Conservation (phyloP, 2,888 invertebrate species). For the Nomada fabriciana region DNA sequence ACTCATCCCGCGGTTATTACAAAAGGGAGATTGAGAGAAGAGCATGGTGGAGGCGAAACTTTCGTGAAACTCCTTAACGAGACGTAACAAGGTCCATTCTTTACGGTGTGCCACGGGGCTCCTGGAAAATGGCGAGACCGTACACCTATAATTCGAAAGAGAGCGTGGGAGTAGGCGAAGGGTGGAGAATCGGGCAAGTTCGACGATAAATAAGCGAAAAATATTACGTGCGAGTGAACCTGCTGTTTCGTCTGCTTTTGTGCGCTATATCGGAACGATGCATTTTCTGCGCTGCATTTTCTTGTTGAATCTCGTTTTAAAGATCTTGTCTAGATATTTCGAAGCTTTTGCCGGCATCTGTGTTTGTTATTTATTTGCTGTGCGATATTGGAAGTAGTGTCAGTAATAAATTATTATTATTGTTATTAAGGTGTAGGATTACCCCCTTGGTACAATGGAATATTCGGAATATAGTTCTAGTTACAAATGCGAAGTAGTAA, state of each 20-base stretch:
- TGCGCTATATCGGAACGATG: slow-evolving; percentile 21
- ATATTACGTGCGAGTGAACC: slow-evolving; percentile 45
- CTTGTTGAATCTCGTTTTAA: not conserved
- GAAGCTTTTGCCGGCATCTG: no score
- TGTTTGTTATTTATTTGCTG: not conserved
- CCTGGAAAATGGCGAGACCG: slow-evolving; percentile 58
- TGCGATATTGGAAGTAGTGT: no score
- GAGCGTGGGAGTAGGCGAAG: not conserved
- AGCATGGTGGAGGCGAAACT: slow-evolving; percentile 63
- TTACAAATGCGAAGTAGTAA: no score
- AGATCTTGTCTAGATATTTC: not conserved
- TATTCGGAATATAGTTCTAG: no score
- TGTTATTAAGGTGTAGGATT: no score
- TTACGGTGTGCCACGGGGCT: slow-evolving; percentile 63
- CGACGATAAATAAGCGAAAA: slow-evolving; percentile 64
- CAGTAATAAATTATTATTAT: no score
- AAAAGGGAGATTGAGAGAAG: slow-evolving; percentile 68
- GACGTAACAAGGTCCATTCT: slow-evolving; percentile 76
- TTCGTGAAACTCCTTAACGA: slow-evolving; percentile 76
- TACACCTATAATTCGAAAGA: slow-evolving; percentile 59
- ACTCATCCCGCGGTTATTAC: slow-evolving; percentile 77
- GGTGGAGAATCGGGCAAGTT: slow-evolving; percentile 53
- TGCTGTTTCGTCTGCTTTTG: slow-evolving; percentile 31
- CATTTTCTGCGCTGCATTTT: not conserved
- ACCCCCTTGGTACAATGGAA: no score